A percentile compares a stretch with the other conserved stretches of the same genome.
These are phyloP conservation scores for Coturnix japonica DNA, from an alignment of 2,113 vertebrate species.

Conservation along the genomic window DNA sequence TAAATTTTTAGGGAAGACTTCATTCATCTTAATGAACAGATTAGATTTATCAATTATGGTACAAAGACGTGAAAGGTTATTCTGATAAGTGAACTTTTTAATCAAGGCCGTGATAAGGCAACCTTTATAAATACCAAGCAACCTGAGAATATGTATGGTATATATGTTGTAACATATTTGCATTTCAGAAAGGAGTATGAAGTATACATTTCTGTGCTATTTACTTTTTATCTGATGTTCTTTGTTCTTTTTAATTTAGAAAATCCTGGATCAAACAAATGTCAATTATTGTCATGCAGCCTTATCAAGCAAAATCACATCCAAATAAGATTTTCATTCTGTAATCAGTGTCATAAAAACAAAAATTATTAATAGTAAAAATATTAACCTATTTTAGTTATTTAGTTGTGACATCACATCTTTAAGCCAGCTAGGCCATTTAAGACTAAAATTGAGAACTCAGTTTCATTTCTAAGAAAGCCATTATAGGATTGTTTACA, in stretches of 20 bases:
- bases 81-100: conserved; percentile 37
- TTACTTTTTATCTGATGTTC: conserved; percentile 51
- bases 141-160: conserved; percentile 14
- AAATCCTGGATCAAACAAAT: conserved; percentile 45
- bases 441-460: conserved; percentile 47
- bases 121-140: conserved; percentile 17
- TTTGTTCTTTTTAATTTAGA: conserved; percentile 65
- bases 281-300: conserved; percentile 33
- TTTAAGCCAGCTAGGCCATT: conserved; percentile 29
- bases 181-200: conserved; percentile 42
- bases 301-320: conserved; percentile 42
- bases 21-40: conserved; percentile 24
- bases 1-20: neutral
- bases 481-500: conserved; percentile 23
- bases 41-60: conserved; percentile 34
- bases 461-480: conserved; percentile 55
- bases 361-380: conserved; percentile 54
- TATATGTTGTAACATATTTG: conserved; percentile 18
- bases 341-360: conserved; percentile 24
- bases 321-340: conserved; percentile 23
- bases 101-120: neutral
- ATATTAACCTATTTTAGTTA: conserved; percentile 68
- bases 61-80: conserved; percentile 6
- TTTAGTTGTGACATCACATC: neutral
- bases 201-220: conserved; percentile 22